These are phyloP conservation scores for Harpalus rufipes DNA, from an alignment of 2,888 invertebrate genomes.

Conservation along the genomic window DNA sequence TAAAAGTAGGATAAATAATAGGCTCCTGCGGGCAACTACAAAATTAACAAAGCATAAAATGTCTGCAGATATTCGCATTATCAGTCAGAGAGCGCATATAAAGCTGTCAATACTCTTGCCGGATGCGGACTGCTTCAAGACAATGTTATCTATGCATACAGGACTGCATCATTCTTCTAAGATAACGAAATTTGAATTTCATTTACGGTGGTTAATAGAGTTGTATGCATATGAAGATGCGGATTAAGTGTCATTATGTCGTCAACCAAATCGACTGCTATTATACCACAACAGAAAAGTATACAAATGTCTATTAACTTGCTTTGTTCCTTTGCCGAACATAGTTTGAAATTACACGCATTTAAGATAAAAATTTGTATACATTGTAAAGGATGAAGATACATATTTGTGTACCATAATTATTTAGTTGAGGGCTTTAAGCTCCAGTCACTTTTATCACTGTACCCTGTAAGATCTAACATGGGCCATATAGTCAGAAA, in stretches of 20 bases:
- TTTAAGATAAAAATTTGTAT: too few species aligned
- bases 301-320: background rate
- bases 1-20: conserved; percentile 56
- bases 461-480: too few species aligned
- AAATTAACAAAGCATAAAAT: conserved; percentile 63
- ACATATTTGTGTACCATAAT: too few species aligned
- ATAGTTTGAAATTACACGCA: too few species aligned
- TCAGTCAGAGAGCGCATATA: conserved; percentile 52
- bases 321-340: background rate
- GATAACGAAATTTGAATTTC: conserved; percentile 54
- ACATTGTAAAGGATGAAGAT: too few species aligned
- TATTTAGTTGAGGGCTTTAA: too few species aligned
- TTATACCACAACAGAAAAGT: background rate
- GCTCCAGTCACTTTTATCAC: too few species aligned
- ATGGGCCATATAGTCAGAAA: too few species aligned
- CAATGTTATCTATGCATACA: conserved; percentile 43
- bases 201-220: conserved; percentile 46
- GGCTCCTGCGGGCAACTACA: conserved; percentile 36
- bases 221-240: conserved; percentile 23
- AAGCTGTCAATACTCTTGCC: conserved; percentile 57
- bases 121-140: conserved; percentile 31
- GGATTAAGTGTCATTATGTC: conserved; percentile 27
- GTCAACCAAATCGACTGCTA: background rate
- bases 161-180: conserved; percentile 35
- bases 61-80: conserved; percentile 58